These are phyloP conservation scores for Sinocyclocheilus anophthalmus DNA, from an alignment of 2,113 vertebrate genomes.

Conservation along the genomic window DNA sequence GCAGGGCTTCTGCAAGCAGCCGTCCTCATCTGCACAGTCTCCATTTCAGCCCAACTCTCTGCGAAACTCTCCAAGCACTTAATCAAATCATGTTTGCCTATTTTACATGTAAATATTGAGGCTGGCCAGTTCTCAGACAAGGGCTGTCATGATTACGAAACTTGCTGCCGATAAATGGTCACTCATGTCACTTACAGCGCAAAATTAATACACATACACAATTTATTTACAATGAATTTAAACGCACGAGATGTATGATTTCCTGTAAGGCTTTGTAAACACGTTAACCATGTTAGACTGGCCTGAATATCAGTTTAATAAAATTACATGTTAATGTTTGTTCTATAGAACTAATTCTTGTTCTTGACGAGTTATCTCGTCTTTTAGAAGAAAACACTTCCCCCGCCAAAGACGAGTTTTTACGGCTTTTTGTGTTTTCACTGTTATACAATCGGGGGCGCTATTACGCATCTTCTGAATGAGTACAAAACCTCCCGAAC, in stretches of 20 bases:
- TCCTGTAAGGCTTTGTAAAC: not conserved
- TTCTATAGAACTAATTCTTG: no score
- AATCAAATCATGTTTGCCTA: conserved; percentile 3
- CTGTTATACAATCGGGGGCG: no score
- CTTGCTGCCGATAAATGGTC: not conserved
- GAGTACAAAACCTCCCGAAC: no score
- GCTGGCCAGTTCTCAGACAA: not conserved
- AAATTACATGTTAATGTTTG: no score
- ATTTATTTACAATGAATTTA: not conserved
- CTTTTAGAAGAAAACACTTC: no score
- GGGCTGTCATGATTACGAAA: not conserved
- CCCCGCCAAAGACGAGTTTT: no score
- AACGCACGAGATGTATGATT: not conserved
- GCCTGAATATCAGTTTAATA: no score
- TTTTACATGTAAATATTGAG: conserved; percentile 25
- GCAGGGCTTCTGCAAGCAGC: not conserved
- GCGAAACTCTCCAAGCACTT: not conserved
- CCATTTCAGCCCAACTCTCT: not conserved
- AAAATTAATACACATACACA: not conserved
- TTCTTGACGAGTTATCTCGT: no score
- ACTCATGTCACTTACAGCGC: not conserved
- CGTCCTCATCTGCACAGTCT: not conserved
- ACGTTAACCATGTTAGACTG: not conserved
- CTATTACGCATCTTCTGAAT: no score
- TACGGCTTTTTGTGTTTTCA: no score